Conservation (phyloP, 92 coral and sea anemone species). For the Epizoanthus ramosus region DNA sequence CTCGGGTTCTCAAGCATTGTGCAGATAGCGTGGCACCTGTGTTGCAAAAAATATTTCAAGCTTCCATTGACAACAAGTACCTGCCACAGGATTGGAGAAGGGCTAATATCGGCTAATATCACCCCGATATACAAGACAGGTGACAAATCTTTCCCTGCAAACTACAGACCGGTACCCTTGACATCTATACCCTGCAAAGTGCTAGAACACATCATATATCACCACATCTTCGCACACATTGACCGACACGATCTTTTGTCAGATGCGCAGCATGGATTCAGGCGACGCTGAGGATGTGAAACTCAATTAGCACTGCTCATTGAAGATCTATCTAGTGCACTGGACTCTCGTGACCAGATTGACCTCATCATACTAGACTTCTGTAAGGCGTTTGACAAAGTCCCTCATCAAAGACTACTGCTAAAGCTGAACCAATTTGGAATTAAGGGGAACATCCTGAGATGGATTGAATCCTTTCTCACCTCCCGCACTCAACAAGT, state of each 20-base stretch:
- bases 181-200: slow-evolving; percentile 23
- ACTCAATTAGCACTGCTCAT: slow-evolving; percentile 12
- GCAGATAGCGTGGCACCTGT: slow-evolving; percentile 30
- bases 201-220: slow-evolving; percentile 27
- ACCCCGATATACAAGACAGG: slow-evolving; percentile 28
- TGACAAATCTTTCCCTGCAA: slow-evolving; percentile 6
- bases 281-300: slow-evolving; percentile 19
- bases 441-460: slow-evolving; percentile 15
- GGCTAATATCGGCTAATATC: slow-evolving; percentile 40
- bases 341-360: slow-evolving; percentile 41
- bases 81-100: slow-evolving; percentile 21
- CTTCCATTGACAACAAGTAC: slow-evolving; percentile 30
- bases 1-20: slow-evolving; percentile 36
- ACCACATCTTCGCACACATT: slow-evolving; percentile 31
- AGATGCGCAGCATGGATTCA: slow-evolving; percentile 32
- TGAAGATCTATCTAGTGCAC: slow-evolving; percentile 40
- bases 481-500: slow-evolving; percentile 32
- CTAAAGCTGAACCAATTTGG: slow-evolving; percentile 32
- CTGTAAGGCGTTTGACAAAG: slow-evolving; percentile 38
- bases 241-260: slow-evolving; percentile 40
- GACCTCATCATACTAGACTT: slow-evolving; percentile 42
- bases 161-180: slow-evolving; percentile 23
- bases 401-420: slow-evolving; percentile 36
- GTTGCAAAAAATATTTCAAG: slow-evolving; percentile 39
- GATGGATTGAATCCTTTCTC: slow-evolving; percentile 26